phyloP scores from a whole-genome alignment of 2,113 vertebrate genomes.

The Elephas maximus region DNA sequence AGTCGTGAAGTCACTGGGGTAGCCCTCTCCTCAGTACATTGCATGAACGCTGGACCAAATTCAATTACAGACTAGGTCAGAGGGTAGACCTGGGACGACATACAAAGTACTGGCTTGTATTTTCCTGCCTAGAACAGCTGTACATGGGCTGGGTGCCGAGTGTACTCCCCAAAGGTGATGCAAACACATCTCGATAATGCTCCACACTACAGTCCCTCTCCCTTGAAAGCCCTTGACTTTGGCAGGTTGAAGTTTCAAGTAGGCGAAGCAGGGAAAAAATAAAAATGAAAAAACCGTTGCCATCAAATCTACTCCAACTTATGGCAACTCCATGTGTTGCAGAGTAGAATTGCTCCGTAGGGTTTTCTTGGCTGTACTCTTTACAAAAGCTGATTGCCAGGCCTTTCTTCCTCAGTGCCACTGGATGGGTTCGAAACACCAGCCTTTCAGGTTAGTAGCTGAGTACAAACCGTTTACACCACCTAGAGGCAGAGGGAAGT shows the following conservation, averaged over 20 bases:
- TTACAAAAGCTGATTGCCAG: not conserved
- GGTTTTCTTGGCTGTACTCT: not conserved
- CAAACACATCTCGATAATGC: conserved; percentile 23
- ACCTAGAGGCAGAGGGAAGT: not conserved
- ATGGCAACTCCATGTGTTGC: not conserved
- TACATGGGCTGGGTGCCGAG: conserved; percentile 26
- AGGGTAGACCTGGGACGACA: conserved; percentile 60
- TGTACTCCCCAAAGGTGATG: not conserved
- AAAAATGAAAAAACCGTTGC: not conserved
- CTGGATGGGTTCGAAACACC: not conserved
- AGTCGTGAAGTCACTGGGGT: conserved; percentile 74
- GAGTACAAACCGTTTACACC: not conserved
- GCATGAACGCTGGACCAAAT: conserved; percentile 80
- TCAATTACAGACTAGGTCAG: conserved; percentile 80
- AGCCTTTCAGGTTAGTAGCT: not conserved
- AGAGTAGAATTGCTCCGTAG: not conserved
- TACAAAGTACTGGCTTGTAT: conserved; percentile 57
- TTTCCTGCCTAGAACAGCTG: conserved; percentile 72
- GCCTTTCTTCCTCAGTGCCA: not conserved
- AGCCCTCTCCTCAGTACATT: conserved; percentile 73
- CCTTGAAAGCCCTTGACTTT: not conserved
- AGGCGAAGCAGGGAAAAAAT: not conserved
- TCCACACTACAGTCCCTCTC: not conserved
- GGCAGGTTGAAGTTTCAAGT: not conserved
- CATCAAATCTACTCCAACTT: not conserved